Evolutionary conservation across 2,888 invertebrate genomes (phyloP).

Genomic region (Dusona sp.): DNA sequence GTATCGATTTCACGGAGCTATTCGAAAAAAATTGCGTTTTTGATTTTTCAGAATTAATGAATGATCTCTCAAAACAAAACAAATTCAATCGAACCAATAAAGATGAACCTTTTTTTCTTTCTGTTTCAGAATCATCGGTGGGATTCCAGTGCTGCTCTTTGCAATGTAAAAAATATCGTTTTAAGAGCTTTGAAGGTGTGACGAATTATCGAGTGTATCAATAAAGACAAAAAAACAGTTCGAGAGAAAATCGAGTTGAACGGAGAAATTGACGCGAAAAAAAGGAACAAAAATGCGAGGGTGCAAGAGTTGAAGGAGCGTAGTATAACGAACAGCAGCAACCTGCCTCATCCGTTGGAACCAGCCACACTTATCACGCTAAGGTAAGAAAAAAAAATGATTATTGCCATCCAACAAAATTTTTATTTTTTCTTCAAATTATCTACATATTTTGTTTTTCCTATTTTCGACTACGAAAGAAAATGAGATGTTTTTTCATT

Average conservation of each 20-base stretch:
- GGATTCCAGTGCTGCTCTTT: constrained; percentile 40
- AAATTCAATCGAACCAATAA: neutral
- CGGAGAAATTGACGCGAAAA: constrained; percentile 43
- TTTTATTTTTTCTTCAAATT: neutral
- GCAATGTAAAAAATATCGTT: constrained; percentile 41
- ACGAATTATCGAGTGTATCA: constrained; percentile 5
- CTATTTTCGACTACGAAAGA: neutral
- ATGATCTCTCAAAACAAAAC: neutral
- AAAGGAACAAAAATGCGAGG: constrained; percentile 74
- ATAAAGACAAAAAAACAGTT: constrained; percentile 8
- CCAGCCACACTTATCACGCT: constrained; percentile 82
- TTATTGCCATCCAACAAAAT: neutral
- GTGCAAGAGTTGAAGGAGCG: constrained; percentile 77
- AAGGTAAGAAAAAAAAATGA: constrained; percentile 75
- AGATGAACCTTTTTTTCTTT: neutral
- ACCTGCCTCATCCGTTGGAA: constrained; percentile 82
- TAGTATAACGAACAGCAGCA: constrained; percentile 80
- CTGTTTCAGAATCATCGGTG: constrained; percentile 58
- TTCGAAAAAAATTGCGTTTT: neutral
- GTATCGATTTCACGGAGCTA: neutral
- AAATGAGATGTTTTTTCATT: neutral
- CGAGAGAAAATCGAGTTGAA: constrained; percentile 11
- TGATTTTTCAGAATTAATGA: neutral
- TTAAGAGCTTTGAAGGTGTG: constrained; percentile 44
- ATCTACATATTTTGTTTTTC: neutral